Evolutionary conservation across 2,888 invertebrate genomes (phyloP), one percentile per base, ranked within the genome.

Genomic region (Chaetoderma sp.): DNA sequence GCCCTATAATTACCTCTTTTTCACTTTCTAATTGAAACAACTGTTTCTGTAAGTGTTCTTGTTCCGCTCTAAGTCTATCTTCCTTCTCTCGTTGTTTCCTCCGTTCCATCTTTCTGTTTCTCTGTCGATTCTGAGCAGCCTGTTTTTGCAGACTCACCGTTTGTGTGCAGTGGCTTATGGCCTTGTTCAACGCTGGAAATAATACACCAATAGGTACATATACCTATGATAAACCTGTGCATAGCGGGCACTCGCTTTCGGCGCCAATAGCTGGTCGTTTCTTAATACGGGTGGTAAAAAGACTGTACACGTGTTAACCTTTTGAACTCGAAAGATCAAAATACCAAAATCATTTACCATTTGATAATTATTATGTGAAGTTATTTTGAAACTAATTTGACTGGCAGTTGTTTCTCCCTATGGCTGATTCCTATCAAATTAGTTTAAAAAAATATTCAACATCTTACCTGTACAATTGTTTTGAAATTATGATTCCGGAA

Each of bases 21-120:
- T 92, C 92, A 54, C 90, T 89, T 82, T 92, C 91, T 45, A 93
- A 86, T 76, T 90, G 89, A 23, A 88, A 87, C 65, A 90, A 86
- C 0, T 91, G 90, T 39, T 89, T 85, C 39, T 89, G 85, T 60
- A 91, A 89, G 39, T 77, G 68, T 62, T 83, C 73, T n/a, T 78
- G 77, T 61, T 92, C 89, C 88, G 74, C 90, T 90, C 16, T 89
- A 89, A 73, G 68, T 54, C 65, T 70, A 58, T 65, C 47, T 18
- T 75, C 76, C 42, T 78, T 78, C n/a, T 78, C 78, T 28, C 72
- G 73, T 25, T 67, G 60, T 23, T 63, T 67, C 23, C 72, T 71
- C 39, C 73, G 65, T 28, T 69, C 69, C n/a, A 70, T 65, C 36
- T 67, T 67, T 0, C 89, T 84, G 55, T 89, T 82, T 5, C 87